Percentiles rank a stretch among this genome's conserved stretches.
These are phyloP conservation scores for Acronicta psi DNA, from an alignment of 2,888 invertebrate genomes.

Conservation along the genomic window DNA sequence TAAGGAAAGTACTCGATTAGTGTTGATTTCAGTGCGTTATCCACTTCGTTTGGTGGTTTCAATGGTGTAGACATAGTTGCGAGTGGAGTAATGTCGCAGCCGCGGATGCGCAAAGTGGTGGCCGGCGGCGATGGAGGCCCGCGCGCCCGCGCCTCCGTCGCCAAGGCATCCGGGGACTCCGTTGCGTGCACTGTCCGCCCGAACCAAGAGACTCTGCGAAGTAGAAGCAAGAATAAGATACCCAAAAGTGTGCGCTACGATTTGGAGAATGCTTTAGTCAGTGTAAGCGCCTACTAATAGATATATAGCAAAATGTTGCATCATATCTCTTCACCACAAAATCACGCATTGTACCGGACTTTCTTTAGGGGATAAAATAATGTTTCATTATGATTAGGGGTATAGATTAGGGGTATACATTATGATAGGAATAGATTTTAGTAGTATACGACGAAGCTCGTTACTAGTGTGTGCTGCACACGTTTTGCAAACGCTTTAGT, in stretches of 20 bases:
- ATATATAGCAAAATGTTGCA: slow-evolving; percentile 10
- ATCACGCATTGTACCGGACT: no score
- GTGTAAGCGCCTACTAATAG: slow-evolving; percentile 67
- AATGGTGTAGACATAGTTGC: slow-evolving; percentile 40
- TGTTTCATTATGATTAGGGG: no score
- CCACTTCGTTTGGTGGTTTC: slow-evolving; percentile 36
- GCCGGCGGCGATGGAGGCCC: slow-evolving; percentile 33
- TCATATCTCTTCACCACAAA: not conserved
- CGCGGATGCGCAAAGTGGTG: slow-evolving; percentile 57
- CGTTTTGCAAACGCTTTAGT: no score
- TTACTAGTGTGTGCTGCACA: no score
- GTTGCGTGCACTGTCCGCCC: slow-evolving; percentile 33
- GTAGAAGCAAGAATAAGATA: slow-evolving; percentile 70
- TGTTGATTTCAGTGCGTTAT: slow-evolving; percentile 33
- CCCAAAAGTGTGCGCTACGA: slow-evolving; percentile 79
- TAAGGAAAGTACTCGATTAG: slow-evolving; percentile 52
- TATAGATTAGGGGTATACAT: no score
- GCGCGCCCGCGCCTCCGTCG: slow-evolving; percentile 36
- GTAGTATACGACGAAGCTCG: no score
- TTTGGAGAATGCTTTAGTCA: slow-evolving; percentile 81
- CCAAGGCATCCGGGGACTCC: slow-evolving; percentile 57
- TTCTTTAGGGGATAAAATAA: no score
- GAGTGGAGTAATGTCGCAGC: slow-evolving; percentile 64
- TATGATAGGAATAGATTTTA: no score
- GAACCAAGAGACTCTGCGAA: slow-evolving; percentile 55